Conservation (phyloP, 2,797 vertebrate genomes). For the Girardinus metallicus region DNA sequence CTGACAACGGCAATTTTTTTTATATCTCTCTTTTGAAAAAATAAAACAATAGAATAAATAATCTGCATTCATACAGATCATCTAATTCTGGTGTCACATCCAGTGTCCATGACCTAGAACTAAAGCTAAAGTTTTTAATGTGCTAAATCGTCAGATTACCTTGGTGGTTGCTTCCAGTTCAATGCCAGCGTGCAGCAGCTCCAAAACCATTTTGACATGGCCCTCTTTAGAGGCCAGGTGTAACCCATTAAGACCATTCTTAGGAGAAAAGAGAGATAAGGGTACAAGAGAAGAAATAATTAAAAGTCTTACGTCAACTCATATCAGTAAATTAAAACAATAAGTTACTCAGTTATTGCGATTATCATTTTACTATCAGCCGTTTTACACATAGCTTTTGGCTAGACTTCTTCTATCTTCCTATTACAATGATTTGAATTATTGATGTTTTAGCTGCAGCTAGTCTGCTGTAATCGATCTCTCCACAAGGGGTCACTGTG, state of each 20-base stretch:
- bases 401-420: background rate
- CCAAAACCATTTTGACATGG: conserved; percentile 96
- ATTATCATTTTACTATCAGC: too few relatives aligned
- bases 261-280: conserved; percentile 39
- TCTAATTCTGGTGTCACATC: background rate
- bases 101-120: background rate
- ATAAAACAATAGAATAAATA: background rate
- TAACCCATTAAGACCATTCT: conserved; percentile 97
- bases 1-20: background rate
- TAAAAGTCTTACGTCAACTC: background rate
- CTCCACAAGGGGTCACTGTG: conserved; percentile 70
- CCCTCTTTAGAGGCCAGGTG: conserved; percentile 98
- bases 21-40: background rate
- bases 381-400: background rate
- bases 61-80: background rate
- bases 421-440: background rate
- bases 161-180: conserved; percentile 94
- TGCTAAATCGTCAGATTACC: conserved; percentile 72
- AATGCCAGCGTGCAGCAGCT: conserved; percentile 92
- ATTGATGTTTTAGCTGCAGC: conserved; percentile 15
- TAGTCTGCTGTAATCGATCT: conserved; percentile 42
- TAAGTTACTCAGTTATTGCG: background rate
- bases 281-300: background rate
- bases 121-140: background rate
- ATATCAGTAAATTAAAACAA: background rate